Conservation (phyloP, 2,888 invertebrate genomes). For the Labia minor region DNA sequence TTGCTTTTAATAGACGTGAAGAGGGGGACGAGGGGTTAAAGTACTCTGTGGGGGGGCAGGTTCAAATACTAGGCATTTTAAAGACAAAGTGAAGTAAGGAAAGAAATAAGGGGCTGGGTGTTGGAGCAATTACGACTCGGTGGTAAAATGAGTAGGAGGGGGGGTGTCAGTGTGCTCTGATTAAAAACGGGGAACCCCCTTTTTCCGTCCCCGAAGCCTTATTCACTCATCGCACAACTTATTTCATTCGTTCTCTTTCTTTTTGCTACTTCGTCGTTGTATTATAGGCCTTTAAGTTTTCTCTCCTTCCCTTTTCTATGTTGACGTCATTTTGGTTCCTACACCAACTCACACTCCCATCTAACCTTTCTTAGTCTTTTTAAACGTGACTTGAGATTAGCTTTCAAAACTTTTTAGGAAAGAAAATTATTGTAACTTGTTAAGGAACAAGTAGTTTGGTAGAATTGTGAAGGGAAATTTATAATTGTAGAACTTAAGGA, state of each 20-base stretch:
- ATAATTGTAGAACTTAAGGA: too few species aligned
- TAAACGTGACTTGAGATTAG: not conserved
- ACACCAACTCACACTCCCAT: not conserved
- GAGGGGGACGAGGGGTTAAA: not conserved
- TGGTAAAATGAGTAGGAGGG: constrained; percentile 37
- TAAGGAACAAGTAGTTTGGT: not conserved
- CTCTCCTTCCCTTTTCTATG: not conserved
- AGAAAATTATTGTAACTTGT: constrained; percentile 8
- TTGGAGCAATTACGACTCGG: constrained; percentile 34
- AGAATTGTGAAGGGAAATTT: too few species aligned
- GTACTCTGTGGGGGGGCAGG: constrained; percentile 28
- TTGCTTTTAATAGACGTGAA: constrained; percentile 25
- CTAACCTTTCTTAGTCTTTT: not conserved
- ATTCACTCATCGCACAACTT: constrained; percentile 14
- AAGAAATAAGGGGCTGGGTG: constrained; percentile 31
- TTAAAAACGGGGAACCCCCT: constrained; percentile 16
- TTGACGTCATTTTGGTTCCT: constrained; percentile 8
- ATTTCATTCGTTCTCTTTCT: not conserved
- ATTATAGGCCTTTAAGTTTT: too few species aligned
- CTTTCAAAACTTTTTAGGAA: constrained; percentile 3
- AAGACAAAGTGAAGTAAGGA: not conserved
- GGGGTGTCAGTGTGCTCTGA: constrained; percentile 20
- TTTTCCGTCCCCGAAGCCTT: not conserved
- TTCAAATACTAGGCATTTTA: constrained; percentile 29
- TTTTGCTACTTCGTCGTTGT: not conserved